Evolutionary conservation across 2,888 invertebrate genomes (phyloP).

Genomic region (Hydriomena furcata): DNA sequence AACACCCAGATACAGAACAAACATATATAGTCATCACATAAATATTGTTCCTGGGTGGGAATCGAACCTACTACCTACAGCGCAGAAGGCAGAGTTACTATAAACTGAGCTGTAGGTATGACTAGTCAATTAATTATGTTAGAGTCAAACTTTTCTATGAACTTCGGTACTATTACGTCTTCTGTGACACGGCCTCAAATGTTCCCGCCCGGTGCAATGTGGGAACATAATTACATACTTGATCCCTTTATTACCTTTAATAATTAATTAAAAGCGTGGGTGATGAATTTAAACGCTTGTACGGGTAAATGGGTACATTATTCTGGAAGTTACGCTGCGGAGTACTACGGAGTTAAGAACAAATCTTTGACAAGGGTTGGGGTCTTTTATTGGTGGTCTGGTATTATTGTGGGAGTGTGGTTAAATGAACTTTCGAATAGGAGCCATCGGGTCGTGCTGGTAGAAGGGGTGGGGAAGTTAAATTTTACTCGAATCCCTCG

Average conservation of each 20-base stretch:
- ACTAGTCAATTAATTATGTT: too few species aligned
- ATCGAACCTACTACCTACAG: too few species aligned
- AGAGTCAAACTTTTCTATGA: background rate
- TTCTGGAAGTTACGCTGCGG: slow-evolving; percentile 29
- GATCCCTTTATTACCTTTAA: slow-evolving; percentile 56
- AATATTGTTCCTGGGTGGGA: too few species aligned
- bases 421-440: slow-evolving; percentile 22
- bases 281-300: slow-evolving; percentile 38
- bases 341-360: slow-evolving; percentile 26
- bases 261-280: slow-evolving; percentile 57
- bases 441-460: background rate
- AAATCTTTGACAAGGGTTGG: slow-evolving; percentile 30
- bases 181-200: slow-evolving; percentile 32
- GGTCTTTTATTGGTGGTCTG: slow-evolving; percentile 22
- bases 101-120: too few species aligned
- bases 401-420: slow-evolving; percentile 14
- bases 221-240: slow-evolving; percentile 57
- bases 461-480: background rate
- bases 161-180: background rate
- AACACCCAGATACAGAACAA: too few species aligned
- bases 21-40: too few species aligned
- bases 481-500: background rate
- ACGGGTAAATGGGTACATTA: slow-evolving; percentile 37
- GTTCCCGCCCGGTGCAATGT: slow-evolving; percentile 57
- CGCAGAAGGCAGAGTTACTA: too few species aligned